Evolutionary conservation across 1,140 invertebrate genomes (phyloP).

Genomic region (Lutraria rhynchaena): DNA sequence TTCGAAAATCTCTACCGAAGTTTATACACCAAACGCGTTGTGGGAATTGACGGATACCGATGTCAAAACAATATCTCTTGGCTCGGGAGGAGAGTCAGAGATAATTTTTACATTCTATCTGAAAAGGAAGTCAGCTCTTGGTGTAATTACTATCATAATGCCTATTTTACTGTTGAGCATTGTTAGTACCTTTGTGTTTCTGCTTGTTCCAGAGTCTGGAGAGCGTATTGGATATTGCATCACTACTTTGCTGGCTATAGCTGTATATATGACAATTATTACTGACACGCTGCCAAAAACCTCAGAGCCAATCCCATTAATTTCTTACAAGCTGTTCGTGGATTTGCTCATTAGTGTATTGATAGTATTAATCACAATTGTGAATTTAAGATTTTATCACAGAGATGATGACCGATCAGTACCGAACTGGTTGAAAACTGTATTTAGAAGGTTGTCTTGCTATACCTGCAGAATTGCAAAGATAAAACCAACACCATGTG

Average conservation of each 20-base stretch:
- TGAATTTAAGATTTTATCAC: neutral
- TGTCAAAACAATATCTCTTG: neutral
- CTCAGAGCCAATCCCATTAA: conserved; percentile 81
- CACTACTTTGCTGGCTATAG: conserved; percentile 84
- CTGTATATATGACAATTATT: conserved; percentile 85
- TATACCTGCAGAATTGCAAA: neutral
- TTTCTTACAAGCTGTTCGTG: conserved; percentile 15
- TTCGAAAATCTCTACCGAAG: neutral
- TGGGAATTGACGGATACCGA: neutral
- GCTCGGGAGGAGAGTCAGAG: neutral
- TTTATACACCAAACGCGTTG: neutral
- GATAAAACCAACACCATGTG: neutral
- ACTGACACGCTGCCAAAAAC: conserved; percentile 85
- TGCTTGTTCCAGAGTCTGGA: conserved; percentile 84
- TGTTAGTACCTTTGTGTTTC: conserved; percentile 85
- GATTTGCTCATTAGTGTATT: neutral
- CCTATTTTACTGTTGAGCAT: conserved; percentile 85
- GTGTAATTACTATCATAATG: conserved; percentile 84
- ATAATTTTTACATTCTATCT: neutral
- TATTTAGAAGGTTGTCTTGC: neutral
- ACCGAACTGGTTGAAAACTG: neutral
- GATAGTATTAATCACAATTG: neutral
- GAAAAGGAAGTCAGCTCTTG: conserved; percentile 70
- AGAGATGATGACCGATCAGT: neutral
- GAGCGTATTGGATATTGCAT: conserved; percentile 85